Conservation (phyloP, 2,797 vertebrate genomes). For the Liasis olivaceus region DNA sequence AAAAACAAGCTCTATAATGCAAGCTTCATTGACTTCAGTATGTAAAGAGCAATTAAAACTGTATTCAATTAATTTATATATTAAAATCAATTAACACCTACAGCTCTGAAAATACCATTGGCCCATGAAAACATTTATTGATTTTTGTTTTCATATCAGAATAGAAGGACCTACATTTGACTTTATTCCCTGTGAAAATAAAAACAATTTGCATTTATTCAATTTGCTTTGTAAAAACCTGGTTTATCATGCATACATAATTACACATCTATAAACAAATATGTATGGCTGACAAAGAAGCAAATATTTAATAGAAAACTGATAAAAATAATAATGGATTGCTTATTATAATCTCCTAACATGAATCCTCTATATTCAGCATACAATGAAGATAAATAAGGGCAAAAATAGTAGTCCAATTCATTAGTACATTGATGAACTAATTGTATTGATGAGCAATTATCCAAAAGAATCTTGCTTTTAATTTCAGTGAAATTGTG, state of each 20-base stretch:
- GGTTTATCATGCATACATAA: neutral
- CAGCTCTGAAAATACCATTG: neutral
- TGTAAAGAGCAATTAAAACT: neutral
- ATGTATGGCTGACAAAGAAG: neutral
- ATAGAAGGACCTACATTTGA: neutral
- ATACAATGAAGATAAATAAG: conserved; percentile 39
- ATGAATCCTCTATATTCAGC: neutral
- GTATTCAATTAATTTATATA: neutral
- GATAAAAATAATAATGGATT: neutral
- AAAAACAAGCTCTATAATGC: neutral
- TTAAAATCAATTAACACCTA: neutral
- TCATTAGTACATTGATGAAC: conserved; percentile 70
- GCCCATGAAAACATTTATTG: neutral
- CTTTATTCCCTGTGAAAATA: neutral
- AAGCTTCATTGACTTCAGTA: neutral
- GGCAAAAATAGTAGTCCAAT: conserved; percentile 72
- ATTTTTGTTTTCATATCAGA: neutral
- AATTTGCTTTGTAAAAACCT: neutral
- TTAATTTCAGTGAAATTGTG: conserved; percentile 71
- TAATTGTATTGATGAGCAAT: conserved; percentile 70
- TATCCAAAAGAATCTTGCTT: conserved; percentile 62
- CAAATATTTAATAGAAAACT: neutral
- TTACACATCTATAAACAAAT: neutral
- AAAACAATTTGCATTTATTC: neutral
- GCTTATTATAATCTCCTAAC: too few relatives aligned